Conservation (phyloP, 37 sponge, comb jelly and placozoan genomes). For the Cladorhizidae sp. region DNA sequence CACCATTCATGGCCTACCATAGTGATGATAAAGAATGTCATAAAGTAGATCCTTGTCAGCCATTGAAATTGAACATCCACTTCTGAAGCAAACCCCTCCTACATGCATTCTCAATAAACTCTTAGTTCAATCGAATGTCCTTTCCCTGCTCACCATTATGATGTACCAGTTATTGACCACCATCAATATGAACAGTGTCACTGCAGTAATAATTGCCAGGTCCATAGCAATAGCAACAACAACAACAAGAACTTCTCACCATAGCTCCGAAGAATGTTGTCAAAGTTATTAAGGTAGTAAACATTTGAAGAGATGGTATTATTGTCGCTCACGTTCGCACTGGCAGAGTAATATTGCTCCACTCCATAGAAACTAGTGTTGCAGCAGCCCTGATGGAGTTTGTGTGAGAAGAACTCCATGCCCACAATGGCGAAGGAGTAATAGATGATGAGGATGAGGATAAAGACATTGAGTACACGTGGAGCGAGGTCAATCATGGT, state of each 20-base stretch:
- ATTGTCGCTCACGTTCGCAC: background rate
- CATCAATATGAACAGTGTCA: slow-evolving; percentile 83
- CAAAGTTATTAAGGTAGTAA: slow-evolving; percentile 80
- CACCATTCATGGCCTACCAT: too few relatives aligned
- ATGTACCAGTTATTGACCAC: slow-evolving; percentile 92
- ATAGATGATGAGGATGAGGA: slow-evolving; percentile 47
- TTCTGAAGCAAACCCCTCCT: slow-evolving; percentile 72
- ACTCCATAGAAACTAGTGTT: slow-evolving; percentile 38
- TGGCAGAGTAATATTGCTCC: slow-evolving; percentile 30
- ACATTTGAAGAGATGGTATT: background rate
- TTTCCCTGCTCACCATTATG: slow-evolving; percentile 72
- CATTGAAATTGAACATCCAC: background rate
- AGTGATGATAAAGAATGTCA: slow-evolving; percentile 55
- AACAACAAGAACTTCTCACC: slow-evolving; percentile 48
- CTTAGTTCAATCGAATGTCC: too few relatives aligned
- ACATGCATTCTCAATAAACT: background rate
- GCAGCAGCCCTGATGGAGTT: slow-evolving; percentile 58
- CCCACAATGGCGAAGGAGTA: slow-evolving; percentile 86
- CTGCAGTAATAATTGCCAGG: slow-evolving; percentile 21
- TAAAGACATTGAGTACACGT: slow-evolving; percentile 41
- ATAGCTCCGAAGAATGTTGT: slow-evolving; percentile 71
- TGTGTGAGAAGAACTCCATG: slow-evolving; percentile 66
- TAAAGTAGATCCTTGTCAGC: slow-evolving; percentile 64
- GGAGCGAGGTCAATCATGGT: slow-evolving; percentile 64
- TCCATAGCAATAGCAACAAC: background rate